Percentiles rank a stretch among this genome's conserved stretches.
Evolutionary conservation across 2,113 vertebrate species (phyloP).

Genomic region (Mastomys natalensis): DNA sequence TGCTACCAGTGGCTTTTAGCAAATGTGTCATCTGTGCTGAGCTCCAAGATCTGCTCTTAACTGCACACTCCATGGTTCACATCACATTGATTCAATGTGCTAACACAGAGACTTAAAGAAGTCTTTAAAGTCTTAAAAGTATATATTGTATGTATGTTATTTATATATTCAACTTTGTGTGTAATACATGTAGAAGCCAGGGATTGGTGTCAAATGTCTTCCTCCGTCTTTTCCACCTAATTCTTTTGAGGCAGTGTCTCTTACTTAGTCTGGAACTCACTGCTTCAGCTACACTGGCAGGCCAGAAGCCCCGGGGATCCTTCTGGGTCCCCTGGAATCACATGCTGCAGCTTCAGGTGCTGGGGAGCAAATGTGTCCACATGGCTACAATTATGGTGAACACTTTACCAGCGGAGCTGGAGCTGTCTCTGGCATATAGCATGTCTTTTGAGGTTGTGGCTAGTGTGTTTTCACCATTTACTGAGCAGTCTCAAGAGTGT

Average conservation of each 20-base stretch:
- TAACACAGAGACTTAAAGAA: neutral
- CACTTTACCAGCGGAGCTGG: too few species aligned
- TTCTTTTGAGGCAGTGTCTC: neutral
- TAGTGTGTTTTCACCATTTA: constrained; percentile 1
- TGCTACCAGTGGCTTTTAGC: constrained; percentile 1
- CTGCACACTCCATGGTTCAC: neutral
- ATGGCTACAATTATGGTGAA: neutral
- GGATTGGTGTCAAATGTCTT: neutral
- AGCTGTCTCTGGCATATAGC: neutral
- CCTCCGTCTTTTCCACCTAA: neutral
- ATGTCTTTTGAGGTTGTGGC: neutral
- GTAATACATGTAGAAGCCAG: neutral
- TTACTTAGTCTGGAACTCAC: neutral
- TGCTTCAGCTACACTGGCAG: neutral
- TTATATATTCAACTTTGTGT: neutral
- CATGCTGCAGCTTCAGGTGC: neutral
- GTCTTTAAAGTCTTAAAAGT: neutral
- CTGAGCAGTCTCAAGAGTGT: neutral
- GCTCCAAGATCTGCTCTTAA: neutral
- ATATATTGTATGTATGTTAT: neutral
- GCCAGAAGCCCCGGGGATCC: neutral
- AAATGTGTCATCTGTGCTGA: constrained; percentile 26
- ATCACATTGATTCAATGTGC: constrained; percentile 14
- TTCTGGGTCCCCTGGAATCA: neutral
- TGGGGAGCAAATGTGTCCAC: neutral